phyloP scores from a whole-genome alignment of 2,113 vertebrate genomes.

The Suricata suricatta region DNA sequence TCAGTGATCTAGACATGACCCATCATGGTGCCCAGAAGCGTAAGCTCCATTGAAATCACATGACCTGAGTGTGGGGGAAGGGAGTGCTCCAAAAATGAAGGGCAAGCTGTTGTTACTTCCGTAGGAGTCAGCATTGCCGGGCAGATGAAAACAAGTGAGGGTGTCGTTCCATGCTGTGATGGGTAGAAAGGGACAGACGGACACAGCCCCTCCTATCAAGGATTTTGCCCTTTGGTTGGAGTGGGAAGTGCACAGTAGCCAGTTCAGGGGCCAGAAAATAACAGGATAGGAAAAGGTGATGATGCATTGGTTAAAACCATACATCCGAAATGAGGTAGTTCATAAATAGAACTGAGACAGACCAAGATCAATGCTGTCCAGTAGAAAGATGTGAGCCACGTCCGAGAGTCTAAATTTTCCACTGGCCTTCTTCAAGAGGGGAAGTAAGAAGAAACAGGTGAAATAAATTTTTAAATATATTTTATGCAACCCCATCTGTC shows the following conservation, averaged over 20 bases:
- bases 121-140: rapidly evolving
- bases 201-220: not conserved
- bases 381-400: not conserved
- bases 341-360: not conserved
- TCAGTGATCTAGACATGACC: not conserved
- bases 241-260: not conserved
- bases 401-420: not conserved
- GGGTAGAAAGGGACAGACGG: too few relatives aligned
- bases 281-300: not conserved
- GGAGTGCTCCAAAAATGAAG: not conserved
- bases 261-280: not conserved
- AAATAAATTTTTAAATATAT: not conserved
- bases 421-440: not conserved
- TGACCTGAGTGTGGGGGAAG: rapidly evolving
- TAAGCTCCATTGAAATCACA: not conserved
- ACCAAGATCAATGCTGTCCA: not conserved
- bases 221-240: not conserved
- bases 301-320: not conserved
- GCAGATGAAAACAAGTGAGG: too few relatives aligned
- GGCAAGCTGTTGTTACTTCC: not conserved
- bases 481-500: not conserved
- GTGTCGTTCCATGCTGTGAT: not conserved
- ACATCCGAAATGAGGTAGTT: not conserved
- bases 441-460: not conserved
- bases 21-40: not conserved